Evolutionary conservation across 2,113 vertebrate species (phyloP), one percentile per base, ranked within the genome.

Genomic region (Myxocyprinus asiaticus): DNA sequence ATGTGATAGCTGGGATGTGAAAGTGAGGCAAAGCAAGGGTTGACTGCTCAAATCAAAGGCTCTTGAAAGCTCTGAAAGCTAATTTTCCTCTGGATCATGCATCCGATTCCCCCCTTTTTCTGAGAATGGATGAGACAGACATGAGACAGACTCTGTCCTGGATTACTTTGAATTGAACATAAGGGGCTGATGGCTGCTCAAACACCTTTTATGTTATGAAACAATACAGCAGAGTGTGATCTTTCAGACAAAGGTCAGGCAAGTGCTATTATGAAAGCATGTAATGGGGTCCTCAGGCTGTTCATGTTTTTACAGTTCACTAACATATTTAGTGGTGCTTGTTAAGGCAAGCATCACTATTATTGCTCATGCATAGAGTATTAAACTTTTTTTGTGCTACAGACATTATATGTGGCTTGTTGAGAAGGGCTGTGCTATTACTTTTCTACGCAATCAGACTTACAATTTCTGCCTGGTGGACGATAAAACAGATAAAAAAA

Each of bases 231-330:
- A 10, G 63, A 44, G 22, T 63, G 73, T 83, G 67, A 62, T 62
- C 11, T n/a, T 43, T 59, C 15, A 72, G 61, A 17, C 63, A 71
- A 71, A 81, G 74, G 75, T 74, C 74, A 83, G 63, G 43, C 15
- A 3, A 42, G 43, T 62, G 48, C 43, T 17, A 47, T 62, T 72
- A 77, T 64, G 76, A 82, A 82, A 77, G 58, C 45, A 33, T 76
- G 65, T 33, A 59, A 74, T 33, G 22, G 22, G 22, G 22, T 33
- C 22, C 22, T 33, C 22, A 33, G 22, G 22, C 22, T 33, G 22
- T 33, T 33, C 22, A 33, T 33, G 22, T 33, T 33, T 33, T 33
- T 33, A 33, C 22, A 33, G 22, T 33, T 33, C 9, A 68, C 17
- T 7, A 22, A 33, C 6, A 12, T 68, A 33, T 33, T 33, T 33